Percentiles rank a stretch among this genome's conserved stretches.
Conservation (phyloP, 2,797 vertebrate species). For the Champsocephalus gunnari region DNA sequence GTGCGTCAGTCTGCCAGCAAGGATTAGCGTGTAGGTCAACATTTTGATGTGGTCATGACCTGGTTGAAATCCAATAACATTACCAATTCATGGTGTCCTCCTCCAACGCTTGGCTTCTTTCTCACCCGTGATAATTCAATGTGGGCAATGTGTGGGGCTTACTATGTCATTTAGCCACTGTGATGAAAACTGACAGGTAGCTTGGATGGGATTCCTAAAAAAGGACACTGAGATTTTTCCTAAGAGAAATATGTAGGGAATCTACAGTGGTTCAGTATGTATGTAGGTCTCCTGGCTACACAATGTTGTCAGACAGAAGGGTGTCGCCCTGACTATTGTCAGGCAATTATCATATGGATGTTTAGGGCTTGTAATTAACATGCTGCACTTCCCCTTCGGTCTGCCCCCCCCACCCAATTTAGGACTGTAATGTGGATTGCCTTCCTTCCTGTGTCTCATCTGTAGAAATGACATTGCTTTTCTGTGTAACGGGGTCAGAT, state of each 20-base stretch:
- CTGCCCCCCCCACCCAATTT: too few species aligned
- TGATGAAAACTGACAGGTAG: conserved; percentile 77
- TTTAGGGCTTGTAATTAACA: too few species aligned
- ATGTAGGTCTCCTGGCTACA: too few species aligned
- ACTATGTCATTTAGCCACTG: conserved; percentile 67
- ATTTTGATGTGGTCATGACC: conserved; percentile 80
- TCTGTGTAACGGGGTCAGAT: too few species aligned
- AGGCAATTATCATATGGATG: too few species aligned
- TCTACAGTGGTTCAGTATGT: too few species aligned
- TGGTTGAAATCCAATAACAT: conserved; percentile 82
- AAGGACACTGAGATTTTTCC: conserved; percentile 40
- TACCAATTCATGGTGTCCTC: conserved; percentile 77
- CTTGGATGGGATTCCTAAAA: conserved; percentile 34
- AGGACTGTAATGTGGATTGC: too few species aligned
- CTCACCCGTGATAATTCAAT: conserved; percentile 73
- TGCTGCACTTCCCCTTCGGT: too few species aligned
- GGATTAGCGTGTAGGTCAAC: conserved; percentile 81
- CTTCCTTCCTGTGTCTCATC: too few species aligned
- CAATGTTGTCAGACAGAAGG: too few species aligned
- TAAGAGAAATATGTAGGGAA: not conserved
- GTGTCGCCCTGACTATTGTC: too few species aligned
- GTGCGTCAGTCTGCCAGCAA: conserved; percentile 47
- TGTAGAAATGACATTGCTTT: too few species aligned
- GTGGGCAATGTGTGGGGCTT: conserved; percentile 68
- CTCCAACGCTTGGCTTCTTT: conserved; percentile 66